Conservation (phyloP, 2,888 invertebrate species). For the Drosophila melanosoma region DNA sequence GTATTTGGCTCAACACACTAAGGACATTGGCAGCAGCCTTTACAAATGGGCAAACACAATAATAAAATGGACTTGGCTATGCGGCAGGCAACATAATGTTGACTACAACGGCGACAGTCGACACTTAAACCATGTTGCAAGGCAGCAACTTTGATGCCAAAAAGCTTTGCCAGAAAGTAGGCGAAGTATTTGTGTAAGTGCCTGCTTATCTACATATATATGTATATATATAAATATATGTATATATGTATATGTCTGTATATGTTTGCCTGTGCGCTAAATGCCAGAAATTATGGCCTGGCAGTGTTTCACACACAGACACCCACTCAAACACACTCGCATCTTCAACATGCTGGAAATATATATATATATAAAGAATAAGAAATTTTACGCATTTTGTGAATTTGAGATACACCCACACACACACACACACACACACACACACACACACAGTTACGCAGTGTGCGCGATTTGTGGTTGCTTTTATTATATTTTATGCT, state of each 20-base stretch:
- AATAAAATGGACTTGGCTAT: conserved; percentile 24
- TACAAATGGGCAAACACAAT: conserved; percentile 27
- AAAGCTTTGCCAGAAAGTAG: conserved; percentile 57
- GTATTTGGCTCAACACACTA: conserved; percentile 45
- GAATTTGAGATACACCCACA: conserved; percentile 21
- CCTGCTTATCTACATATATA: conserved; percentile 9
- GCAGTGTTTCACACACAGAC: conserved; percentile 33
- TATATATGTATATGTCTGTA: conserved; percentile 7
- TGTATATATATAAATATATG: neutral
- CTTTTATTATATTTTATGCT: conserved; percentile 78
- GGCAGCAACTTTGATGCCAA: conserved; percentile 28
- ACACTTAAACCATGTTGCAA: conserved; percentile 40
- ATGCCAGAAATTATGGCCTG: conserved; percentile 60
- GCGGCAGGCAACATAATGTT: conserved; percentile 10
- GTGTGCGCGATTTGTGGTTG: conserved; percentile 11
- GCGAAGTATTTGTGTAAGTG: conserved; percentile 33
- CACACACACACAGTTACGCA: too few species aligned
- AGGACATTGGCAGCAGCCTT: conserved; percentile 34
- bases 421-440: conserved; percentile 10
- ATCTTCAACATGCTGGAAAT: conserved; percentile 30
- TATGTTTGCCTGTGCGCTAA: conserved; percentile 41
- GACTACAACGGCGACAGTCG: neutral
- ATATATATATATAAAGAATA: conserved; percentile 31
- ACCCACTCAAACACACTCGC: conserved; percentile 30
- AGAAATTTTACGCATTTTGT: conserved; percentile 51